Evolutionary conservation across 2,797 vertebrate species (phyloP), one percentile per base, ranked within the genome.

Genomic region (Coluber constrictor): DNA sequence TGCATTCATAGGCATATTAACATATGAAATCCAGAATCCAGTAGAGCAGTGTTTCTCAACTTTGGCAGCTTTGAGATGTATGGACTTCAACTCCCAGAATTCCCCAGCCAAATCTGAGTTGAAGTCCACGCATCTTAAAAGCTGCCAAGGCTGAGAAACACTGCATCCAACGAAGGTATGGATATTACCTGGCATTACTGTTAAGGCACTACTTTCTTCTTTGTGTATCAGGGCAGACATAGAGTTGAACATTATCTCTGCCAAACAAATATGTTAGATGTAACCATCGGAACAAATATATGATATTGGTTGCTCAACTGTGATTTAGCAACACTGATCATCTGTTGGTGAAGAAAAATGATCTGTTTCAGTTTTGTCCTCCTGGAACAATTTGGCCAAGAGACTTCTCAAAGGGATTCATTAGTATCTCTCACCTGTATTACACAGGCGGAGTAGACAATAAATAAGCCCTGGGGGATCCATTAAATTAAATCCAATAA

Each of bases 401-500:
- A 32, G 54, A 59, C 90, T 91, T 89, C 93, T 92, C 89, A 91
- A 59, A 91, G 92, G 92, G 93, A 91, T 74, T 94, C 92, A 94
- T 92, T 92, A 92, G 88, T 79, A 92, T 94, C 90, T 87, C 60
- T 91, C 90, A 91, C 90, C 90, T 94, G 92, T 91, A 83, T 92
- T 16, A 56, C 43, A 66, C 90, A 90, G 74, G 70, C 83, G 29
- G 37, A 15, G 59, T 25, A 86, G 87, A 90, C 86, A 66, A 91
- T 74, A 92, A 89, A 94, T 89, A 92, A 91, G 54, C 74, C 90
- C 87, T 89, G 66, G 29, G 93, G 92, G 93, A 92, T 87, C 87
- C 90, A 94, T 92, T 94, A 92, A 94, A 91, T 92, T 86, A 91
- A 92, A 92, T n/a, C 55, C 59, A 92, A 90, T 94, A 92, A 91